Evolutionary conservation across 1,140 invertebrate genomes (phyloP), one percentile per base, ranked within the genome.

Genomic region (Zophobas atratus): DNA sequence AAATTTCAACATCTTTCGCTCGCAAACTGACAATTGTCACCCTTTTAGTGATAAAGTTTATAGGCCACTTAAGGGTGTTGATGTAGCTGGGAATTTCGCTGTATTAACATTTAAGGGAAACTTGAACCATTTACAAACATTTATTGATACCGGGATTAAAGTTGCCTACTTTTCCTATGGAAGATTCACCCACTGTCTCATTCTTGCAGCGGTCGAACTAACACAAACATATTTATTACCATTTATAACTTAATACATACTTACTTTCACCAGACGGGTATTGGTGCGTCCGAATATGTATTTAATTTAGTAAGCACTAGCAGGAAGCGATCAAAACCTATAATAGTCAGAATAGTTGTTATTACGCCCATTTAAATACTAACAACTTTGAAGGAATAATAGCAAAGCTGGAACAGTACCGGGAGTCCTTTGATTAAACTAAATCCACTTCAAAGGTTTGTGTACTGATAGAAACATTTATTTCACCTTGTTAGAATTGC

Each of bases 21-120:
- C 49, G 2, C 6, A 20, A 39, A 53, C 39, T 72, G 70, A 39
- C 46, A 51, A 72, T 71, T 70, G 53, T 76, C 71, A 71, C 78
- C 77, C 76, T 56, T 55, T 38, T 51, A 80, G 78, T 77, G 80
- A 81, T 81, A 79, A 81, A 81, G 67, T 81, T 81, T 79, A 81
- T 81, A 63, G 72, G 75, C 77, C 80, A 81, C 80, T 81, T 81
- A 75, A 71, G 77, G 73, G 77, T 78, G 77, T 71, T 70, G 77
- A 78, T 78, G 70, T 78, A 74, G 73, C 57, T 75, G 43, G 34
- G 48, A 63, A 60, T 55, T 75, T 57, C 77, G 56, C 49, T 78
- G 41, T 74, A 71, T 75, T 75, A 78, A 75, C 77, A 72, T 71
- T 48, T 75, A 78, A 78, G 73, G 77, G 75, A 72, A 72, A 72